Evolutionary conservation across 1,140 invertebrate species (phyloP).

Genomic region (Heliconius nattereri): DNA sequence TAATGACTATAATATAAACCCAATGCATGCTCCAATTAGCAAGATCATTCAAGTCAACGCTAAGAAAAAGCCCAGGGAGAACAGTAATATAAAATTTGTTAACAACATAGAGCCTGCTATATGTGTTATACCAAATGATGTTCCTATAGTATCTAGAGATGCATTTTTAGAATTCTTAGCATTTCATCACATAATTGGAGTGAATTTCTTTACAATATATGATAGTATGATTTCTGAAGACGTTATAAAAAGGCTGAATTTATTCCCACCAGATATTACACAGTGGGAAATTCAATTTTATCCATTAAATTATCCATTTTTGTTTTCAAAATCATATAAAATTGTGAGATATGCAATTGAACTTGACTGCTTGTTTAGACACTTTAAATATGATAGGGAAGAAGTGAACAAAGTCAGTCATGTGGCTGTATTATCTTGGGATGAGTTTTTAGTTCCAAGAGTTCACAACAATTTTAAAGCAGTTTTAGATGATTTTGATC

Average conservation of each 20-base stretch:
- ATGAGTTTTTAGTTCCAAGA: constrained; percentile 85
- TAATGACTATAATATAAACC: constrained; percentile 76
- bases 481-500: constrained; percentile 70
- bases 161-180: constrained; percentile 82
- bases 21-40: constrained; percentile 78
- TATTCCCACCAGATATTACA: constrained; percentile 79
- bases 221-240: constrained; percentile 81
- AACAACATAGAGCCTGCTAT: constrained; percentile 78
- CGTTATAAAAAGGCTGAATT: constrained; percentile 77
- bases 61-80: constrained; percentile 58
- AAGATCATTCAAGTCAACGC: constrained; percentile 74
- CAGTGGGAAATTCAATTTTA: constrained; percentile 81
- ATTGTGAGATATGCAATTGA: constrained; percentile 81
- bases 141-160: constrained; percentile 77
- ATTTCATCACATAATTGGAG: constrained; percentile 82
- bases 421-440: constrained; percentile 82
- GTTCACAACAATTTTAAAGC: constrained; percentile 79
- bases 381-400: constrained; percentile 75
- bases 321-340: constrained; percentile 73
- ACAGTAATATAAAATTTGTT: constrained; percentile 72
- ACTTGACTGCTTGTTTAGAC: constrained; percentile 84
- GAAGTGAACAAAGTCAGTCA: constrained; percentile 79
- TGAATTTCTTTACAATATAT: constrained; percentile 82
- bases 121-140: constrained; percentile 80
- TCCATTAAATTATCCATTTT: constrained; percentile 80